These are phyloP conservation scores for Myioborus melanocephalus DNA, from an alignment of 2,797 vertebrate genomes.

Conservation along the genomic window DNA sequence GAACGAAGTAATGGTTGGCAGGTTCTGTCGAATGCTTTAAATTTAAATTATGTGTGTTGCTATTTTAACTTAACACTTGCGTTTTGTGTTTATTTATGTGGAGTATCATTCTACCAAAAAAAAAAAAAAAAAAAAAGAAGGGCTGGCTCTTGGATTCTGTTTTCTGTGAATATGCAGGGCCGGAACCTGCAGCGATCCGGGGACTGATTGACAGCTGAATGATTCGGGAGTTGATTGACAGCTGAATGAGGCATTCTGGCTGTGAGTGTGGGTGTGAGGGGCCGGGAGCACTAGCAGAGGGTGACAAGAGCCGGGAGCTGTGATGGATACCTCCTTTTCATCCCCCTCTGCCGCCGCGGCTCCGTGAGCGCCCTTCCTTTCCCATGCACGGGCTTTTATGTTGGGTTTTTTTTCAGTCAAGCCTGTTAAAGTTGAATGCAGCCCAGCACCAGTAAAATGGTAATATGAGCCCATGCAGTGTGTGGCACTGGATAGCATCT, in stretches of 20 bases:
- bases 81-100: neutral
- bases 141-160: neutral
- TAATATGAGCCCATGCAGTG: neutral
- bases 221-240: neutral
- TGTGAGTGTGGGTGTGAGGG: neutral
- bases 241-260: neutral
- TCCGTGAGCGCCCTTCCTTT: neutral
- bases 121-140: neutral
- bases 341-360: rapidly evolving
- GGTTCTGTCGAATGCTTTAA: neutral
- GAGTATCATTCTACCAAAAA: neutral
- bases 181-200: neutral
- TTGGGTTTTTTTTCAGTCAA: neutral
- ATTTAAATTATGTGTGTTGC: neutral
- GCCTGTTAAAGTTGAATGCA: constrained; percentile 6
- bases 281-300: neutral
- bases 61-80: neutral
- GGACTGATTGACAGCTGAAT: neutral
- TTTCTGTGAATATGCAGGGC: neutral
- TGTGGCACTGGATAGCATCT: neutral
- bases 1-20: neutral
- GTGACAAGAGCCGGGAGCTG: neutral
- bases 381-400: neutral
- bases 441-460: neutral
- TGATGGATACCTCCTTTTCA: neutral